A percentile compares a stretch with the other conserved stretches of the same genome.
phyloP scores from a whole-genome alignment of 2,113 vertebrate genomes.

The Saguinus midas region DNA sequence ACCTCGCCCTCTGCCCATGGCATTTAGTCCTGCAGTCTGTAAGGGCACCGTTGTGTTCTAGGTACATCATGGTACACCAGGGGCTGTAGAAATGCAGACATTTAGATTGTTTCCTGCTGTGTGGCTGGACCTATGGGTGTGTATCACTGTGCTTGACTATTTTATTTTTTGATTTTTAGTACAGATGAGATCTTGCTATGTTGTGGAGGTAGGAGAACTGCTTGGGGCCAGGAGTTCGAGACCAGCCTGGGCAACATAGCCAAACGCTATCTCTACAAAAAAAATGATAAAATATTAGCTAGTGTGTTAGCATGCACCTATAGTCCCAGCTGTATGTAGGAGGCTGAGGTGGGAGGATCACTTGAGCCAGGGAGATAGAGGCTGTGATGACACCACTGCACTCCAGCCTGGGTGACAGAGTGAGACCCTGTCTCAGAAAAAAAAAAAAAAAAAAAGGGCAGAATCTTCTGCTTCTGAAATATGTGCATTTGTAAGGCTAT shows the following conservation, averaged over 20 bases:
- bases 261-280: neutral
- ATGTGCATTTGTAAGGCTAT: neutral
- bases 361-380: too few species aligned
- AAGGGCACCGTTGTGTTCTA: neutral
- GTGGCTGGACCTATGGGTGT: too few species aligned
- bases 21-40: neutral
- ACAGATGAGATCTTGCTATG: too few species aligned
- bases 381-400: neutral
- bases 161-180: too few species aligned
- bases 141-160: too few species aligned
- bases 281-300: too few species aligned
- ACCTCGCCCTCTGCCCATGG: too few species aligned
- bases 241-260: neutral
- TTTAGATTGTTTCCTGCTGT: neutral
- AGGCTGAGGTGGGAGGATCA: neutral
- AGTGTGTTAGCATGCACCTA: neutral
- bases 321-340: neutral
- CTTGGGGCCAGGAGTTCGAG: neutral
- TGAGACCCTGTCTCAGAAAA: neutral
- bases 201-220: neutral
- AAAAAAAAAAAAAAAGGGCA: too few species aligned
- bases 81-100: neutral
- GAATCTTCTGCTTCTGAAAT: neutral
- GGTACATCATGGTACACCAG: neutral
- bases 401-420: neutral